These are phyloP conservation scores for Scrobipalpa costella DNA, from an alignment of 2,888 invertebrate genomes.

Conservation along the genomic window DNA sequence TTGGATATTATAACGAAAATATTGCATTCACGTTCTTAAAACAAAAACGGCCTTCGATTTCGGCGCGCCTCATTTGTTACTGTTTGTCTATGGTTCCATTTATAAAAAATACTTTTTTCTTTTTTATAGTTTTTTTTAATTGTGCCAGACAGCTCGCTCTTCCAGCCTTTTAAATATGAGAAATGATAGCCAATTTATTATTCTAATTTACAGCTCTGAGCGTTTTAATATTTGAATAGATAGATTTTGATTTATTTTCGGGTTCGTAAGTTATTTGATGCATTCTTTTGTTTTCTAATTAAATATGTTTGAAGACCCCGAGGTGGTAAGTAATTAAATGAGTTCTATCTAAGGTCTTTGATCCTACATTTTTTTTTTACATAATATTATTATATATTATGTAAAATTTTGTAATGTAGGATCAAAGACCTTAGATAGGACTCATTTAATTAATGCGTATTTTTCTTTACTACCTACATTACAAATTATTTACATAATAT, in stretches of 20 bases:
- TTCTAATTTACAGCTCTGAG: conserved; percentile 62
- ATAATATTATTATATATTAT: no score
- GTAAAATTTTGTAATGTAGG: no score
- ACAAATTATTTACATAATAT: no score
- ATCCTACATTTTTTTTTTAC: no score
- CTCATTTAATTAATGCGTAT: no score
- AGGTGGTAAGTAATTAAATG: neutral
- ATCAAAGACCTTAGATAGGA: no score
- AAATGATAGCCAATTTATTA: conserved; percentile 60
- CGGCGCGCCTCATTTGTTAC: conserved; percentile 65
- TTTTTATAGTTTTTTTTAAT: conserved; percentile 43
- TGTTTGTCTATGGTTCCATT: conserved; percentile 59
- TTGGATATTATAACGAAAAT: conserved; percentile 75
- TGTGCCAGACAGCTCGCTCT: conserved; percentile 29
- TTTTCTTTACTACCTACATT: no score
- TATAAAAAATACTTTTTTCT: no score
- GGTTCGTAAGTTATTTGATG: conserved; percentile 1
- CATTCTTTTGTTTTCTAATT: conserved; percentile 19
- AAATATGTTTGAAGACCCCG: neutral
- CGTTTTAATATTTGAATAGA: conserved; percentile 60
- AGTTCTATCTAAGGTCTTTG: neutral
- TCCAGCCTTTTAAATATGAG: conserved; percentile 34
- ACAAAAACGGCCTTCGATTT: conserved; percentile 66
- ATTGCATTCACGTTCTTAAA: conserved; percentile 56
- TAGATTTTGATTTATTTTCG: conserved; percentile 36